Percentiles rank a stretch among this genome's conserved stretches.
Evolutionary conservation across 2,888 invertebrate genomes (phyloP).

Genomic region (Drosophila yooni): DNA sequence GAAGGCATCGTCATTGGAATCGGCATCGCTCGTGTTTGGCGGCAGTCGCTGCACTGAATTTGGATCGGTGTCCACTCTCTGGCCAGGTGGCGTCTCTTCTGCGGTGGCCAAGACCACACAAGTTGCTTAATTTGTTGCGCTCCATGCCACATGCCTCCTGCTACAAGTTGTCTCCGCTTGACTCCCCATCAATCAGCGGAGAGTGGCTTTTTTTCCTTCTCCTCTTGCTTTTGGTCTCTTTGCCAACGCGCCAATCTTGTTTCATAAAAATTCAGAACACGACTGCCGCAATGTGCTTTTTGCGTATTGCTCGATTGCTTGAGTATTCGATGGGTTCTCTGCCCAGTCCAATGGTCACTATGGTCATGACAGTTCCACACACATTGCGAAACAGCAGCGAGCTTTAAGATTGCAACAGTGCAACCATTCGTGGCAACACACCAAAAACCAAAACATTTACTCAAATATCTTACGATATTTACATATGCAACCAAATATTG

Average conservation of each 20-base stretch:
- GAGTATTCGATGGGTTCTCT: conserved; percentile 30
- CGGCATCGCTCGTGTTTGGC: conserved; percentile 69
- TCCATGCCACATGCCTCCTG: conserved; percentile 48
- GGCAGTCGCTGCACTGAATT: conserved; percentile 65
- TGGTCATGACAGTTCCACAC: conserved; percentile 42
- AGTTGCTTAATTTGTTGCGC: conserved; percentile 79
- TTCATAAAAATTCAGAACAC: conserved; percentile 77
- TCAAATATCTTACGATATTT: not conserved
- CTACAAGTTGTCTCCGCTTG: conserved; percentile 73
- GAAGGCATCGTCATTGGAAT: conserved; percentile 12
- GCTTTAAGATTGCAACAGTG: not conserved
- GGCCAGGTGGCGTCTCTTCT: conserved; percentile 76
- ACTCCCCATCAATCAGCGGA: conserved; percentile 75
- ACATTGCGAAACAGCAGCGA: not conserved
- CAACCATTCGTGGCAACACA: not conserved
- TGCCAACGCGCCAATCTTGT: conserved; percentile 43
- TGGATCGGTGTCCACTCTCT: conserved; percentile 40
- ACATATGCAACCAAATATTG: not conserved
- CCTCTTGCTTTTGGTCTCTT: conserved; percentile 1
- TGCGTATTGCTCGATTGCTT: conserved; percentile 50
- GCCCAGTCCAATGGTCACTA: conserved; percentile 8
- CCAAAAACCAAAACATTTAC: not conserved
- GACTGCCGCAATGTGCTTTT: conserved; percentile 59
- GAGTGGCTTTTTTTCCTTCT: conserved; percentile 27
- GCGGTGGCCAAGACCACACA: conserved; percentile 73